Conservation (phyloP, 2,113 vertebrate species). For the Empidonax traillii region DNA sequence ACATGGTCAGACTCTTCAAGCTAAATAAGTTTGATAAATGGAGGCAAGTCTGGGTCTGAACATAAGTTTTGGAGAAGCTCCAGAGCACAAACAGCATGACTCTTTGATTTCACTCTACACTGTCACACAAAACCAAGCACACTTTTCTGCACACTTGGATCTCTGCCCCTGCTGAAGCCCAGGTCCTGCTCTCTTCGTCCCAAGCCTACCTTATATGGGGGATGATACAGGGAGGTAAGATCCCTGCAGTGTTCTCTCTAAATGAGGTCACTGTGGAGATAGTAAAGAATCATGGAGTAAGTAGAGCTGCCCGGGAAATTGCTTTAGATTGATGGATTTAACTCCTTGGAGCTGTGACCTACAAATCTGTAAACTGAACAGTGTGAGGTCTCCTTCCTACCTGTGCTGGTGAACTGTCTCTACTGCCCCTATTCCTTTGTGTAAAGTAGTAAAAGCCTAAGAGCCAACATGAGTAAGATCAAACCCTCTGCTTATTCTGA, state of each 20-base stretch:
- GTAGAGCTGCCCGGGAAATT: not conserved
- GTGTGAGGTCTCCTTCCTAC: not conserved
- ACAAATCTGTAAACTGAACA: not conserved
- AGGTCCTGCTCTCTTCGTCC: not conserved
- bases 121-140: not conserved
- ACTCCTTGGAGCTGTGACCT: not conserved
- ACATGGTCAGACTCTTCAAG: not conserved
- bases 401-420: not conserved
- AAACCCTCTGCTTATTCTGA: constrained; percentile 34
- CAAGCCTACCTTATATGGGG: not conserved
- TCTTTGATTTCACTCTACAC: not conserved
- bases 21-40: constrained; percentile 35
- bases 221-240: not conserved
- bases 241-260: not conserved
- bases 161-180: not conserved
- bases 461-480: not conserved
- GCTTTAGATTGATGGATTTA: not conserved
- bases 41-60: not conserved
- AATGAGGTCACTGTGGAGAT: not conserved
- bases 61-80: constrained; percentile 30
- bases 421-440: not conserved
- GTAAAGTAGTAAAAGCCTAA: not conserved
- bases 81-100: not conserved
- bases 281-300: not conserved
- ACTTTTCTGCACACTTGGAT: not conserved